A percentile compares a stretch with the other conserved stretches of the same genome.
phyloP scores from a whole-genome alignment of 2,888 invertebrate species.

The Hyalella azteca region DNA sequence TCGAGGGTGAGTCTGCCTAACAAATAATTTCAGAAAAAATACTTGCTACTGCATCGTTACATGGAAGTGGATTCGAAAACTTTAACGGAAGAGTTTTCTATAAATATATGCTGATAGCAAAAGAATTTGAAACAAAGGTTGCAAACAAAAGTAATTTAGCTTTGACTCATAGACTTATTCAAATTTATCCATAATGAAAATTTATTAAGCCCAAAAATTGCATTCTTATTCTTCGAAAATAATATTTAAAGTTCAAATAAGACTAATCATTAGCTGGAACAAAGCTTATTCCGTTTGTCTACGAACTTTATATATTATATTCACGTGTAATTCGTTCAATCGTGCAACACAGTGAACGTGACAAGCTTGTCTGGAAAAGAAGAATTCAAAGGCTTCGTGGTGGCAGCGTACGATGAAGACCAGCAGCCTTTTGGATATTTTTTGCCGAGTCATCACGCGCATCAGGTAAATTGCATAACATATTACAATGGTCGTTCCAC shows the following conservation, averaged over 20 bases:
- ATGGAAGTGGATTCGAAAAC: too few relatives aligned
- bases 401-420: background rate
- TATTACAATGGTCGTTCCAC: too few relatives aligned
- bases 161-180: too few relatives aligned
- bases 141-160: too few relatives aligned
- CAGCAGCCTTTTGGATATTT: background rate
- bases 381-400: conserved; percentile 1
- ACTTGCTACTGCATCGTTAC: too few relatives aligned
- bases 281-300: background rate
- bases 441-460: background rate
- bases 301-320: background rate
- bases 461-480: too few relatives aligned
- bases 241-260: background rate
- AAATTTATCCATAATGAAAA: too few relatives aligned
- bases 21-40: too few relatives aligned
- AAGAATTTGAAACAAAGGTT: too few relatives aligned
- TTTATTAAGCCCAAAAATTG: background rate
- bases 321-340: background rate
- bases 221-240: background rate
- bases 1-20: background rate
- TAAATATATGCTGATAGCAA: too few relatives aligned
- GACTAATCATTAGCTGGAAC: background rate
- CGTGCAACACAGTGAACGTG: background rate
- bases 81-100: too few relatives aligned
- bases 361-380: background rate